Evolutionary conservation across 2,888 invertebrate species (phyloP).

Genomic region (Ophion slaviceki): DNA sequence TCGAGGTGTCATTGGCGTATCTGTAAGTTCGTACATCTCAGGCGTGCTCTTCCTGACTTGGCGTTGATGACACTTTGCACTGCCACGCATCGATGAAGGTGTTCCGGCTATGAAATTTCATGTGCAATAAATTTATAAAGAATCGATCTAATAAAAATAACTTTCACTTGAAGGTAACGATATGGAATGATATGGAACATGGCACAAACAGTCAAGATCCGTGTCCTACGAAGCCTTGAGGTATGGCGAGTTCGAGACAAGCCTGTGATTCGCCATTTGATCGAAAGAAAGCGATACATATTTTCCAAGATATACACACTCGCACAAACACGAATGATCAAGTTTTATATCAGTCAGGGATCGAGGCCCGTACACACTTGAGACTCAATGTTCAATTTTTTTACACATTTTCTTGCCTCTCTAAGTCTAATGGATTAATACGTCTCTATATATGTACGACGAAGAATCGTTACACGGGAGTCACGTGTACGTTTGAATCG

Average conservation of each 20-base stretch:
- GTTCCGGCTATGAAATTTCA: background rate
- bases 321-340: conserved; percentile 8
- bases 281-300: conserved; percentile 57
- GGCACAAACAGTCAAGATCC: conserved; percentile 39
- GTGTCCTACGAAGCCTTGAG: conserved; percentile 50
- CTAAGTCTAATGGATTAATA: conserved; percentile 8
- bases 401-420: conserved; percentile 43
- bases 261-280: conserved; percentile 19
- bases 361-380: conserved; percentile 10
- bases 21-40: background rate
- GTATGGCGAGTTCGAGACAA: conserved; percentile 42
- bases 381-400: conserved; percentile 23
- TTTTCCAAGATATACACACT: conserved; percentile 48
- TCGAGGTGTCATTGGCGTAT: conserved; percentile 1
- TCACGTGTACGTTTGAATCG: conserved; percentile 52
- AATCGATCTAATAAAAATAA: background rate
- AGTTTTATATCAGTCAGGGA: conserved; percentile 16
- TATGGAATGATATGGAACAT: conserved; percentile 30
- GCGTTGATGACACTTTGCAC: background rate
- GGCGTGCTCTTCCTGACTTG: background rate
- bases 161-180: background rate
- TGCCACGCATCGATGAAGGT: background rate
- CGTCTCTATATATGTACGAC: background rate
- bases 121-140: background rate
- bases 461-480: conserved; percentile 11